Evolutionary conservation across 2,113 vertebrate genomes (phyloP).

Genomic region (Eretmochelys imbricata): DNA sequence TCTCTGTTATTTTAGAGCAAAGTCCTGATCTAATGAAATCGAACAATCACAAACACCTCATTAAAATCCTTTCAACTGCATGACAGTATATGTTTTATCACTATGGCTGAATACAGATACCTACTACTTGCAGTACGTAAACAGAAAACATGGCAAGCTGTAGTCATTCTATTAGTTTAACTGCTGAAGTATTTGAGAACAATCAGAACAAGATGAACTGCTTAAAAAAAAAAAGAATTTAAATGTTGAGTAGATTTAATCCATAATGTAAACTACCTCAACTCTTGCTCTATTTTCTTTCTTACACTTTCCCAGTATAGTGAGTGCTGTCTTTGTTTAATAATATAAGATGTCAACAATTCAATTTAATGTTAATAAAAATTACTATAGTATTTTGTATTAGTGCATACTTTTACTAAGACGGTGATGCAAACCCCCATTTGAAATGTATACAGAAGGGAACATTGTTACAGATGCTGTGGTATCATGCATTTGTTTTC

Average conservation of each 20-base stretch:
- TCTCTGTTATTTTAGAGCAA: background rate
- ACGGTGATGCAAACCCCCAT: background rate
- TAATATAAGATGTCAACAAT: background rate
- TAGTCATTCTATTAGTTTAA: background rate
- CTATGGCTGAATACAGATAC: background rate
- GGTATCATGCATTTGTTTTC: background rate
- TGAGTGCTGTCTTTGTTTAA: background rate
- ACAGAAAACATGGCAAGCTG: background rate
- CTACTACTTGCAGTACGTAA: background rate
- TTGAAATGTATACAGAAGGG: background rate
- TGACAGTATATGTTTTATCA: background rate
- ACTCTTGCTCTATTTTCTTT: background rate
- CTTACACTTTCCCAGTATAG: background rate
- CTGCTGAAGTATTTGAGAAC: background rate
- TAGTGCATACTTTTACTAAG: background rate
- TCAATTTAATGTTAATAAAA: background rate
- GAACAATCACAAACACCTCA: background rate
- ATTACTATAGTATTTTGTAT: background rate
- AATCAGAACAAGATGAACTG: background rate
- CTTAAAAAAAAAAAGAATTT: too few species aligned
- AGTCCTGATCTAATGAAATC: background rate
- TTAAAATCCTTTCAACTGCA: background rate
- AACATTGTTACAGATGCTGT: background rate
- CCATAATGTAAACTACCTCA: background rate
- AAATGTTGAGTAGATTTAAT: background rate